Conservation (phyloP, 1,140 invertebrate genomes). For the Ceratina calcarata region DNA sequence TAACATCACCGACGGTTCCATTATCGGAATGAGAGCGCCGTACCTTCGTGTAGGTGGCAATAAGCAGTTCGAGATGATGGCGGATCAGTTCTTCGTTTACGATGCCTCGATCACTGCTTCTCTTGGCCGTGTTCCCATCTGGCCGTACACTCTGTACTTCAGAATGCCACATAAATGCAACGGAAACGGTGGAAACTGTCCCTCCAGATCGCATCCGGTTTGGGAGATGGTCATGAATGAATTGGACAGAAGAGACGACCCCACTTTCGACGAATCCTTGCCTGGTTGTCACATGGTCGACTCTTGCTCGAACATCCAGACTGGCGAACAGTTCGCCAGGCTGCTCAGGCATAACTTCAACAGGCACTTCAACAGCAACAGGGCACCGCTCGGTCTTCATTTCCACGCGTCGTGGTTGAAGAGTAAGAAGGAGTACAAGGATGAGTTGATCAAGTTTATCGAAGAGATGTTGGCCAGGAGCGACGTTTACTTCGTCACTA, state of each 20-base stretch:
- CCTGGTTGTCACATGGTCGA: constrained; percentile 97
- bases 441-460: constrained; percentile 95
- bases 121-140: constrained; percentile 92
- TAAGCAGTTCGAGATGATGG: constrained; percentile 98
- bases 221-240: constrained; percentile 99
- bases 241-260: constrained; percentile 93
- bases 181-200: constrained; percentile 95
- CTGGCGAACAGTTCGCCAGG: constrained; percentile 92
- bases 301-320: constrained; percentile 95
- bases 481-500: constrained; percentile 97
- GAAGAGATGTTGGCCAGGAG: constrained; percentile 94
- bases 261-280: constrained; percentile 93
- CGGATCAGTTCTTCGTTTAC: constrained; percentile 96
- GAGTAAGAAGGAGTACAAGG: constrained; percentile 95
- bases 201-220: constrained; percentile 93
- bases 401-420: constrained; percentile 98
- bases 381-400: constrained; percentile 95
- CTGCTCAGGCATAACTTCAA: constrained; percentile 96
- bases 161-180: constrained; percentile 97
- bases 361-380: constrained; percentile 94
- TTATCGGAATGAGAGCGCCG: constrained; percentile 93
- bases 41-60: constrained; percentile 95
- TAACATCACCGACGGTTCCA: constrained; percentile 94
- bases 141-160: constrained; percentile 98
- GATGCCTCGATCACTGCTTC: constrained; percentile 96